Base-by-base conservation (phyloP, 2,797 vertebrate genomes). In the Pseudochirops cupreus region DNA sequence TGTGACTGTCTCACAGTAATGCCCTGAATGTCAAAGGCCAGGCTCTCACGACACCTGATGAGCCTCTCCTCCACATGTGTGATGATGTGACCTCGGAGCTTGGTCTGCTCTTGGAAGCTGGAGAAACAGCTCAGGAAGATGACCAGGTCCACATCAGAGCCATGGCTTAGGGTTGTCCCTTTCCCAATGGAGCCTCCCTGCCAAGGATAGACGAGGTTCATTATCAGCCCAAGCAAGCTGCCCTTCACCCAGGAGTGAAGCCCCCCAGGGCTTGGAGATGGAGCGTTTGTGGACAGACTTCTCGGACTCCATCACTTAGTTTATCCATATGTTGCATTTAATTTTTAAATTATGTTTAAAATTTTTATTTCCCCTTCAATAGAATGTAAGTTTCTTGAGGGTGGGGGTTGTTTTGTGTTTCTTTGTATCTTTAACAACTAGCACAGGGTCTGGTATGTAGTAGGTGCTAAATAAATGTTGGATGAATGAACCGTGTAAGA, bases 101-200 rank as follows among this genome's bases (percentile, higher is more conserved):
- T 0, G 1, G n/a, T 91, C 97, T 98, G 98, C 0, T 97, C 0
- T 90, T 57, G 0, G 28, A 98, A 98, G 93, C 94, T 98, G 91
- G 33, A 1, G 56, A 99, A 99, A 93, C 94, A 97, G 97, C 39
- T 97, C 59, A 98, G 74, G 95, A 99, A 98, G 46, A 98, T 94
- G 96, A 98, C 97, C 91, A 98, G 94, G 0, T 99, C 98, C 1
- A 98, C 97, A 0, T 99, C 98, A 0, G 98, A 98, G 31, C 53
- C 98, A 5, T 97, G 94, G 93, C 56, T 92, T 95, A 98, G 91
- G 0, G 96, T 96, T 5, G 98, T 98, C 31, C 98, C 98, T 54
- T 99, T 98, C n/a, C 98, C 98, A 0, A 96, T 93, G 0, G 98
- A 99, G 62, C 98, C 98, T 0, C 97, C 98, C 98, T 99, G 97